Conservation (phyloP, 2,797 vertebrate species). For the Argentina silus region DNA sequence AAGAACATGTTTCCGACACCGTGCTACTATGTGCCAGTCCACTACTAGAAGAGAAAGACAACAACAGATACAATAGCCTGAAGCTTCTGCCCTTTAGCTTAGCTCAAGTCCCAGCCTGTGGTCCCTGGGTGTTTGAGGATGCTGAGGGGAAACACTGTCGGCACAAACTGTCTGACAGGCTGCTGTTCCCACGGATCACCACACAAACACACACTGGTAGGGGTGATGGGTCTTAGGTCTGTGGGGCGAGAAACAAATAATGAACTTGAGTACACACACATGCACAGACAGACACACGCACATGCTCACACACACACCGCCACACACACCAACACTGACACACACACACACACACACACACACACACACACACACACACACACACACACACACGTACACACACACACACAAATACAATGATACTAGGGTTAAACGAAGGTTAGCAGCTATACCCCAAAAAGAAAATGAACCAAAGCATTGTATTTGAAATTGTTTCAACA, state of each 20-base stretch:
- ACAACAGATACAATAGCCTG: slow-evolving; percentile 52
- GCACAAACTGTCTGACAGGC: slow-evolving; percentile 49
- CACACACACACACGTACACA: background rate
- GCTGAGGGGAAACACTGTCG: slow-evolving; percentile 39
- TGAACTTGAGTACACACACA: slow-evolving; percentile 57
- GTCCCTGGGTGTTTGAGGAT: slow-evolving; percentile 46
- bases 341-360: background rate
- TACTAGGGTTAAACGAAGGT: too few relatives aligned
- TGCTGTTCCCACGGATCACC: background rate
- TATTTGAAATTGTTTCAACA: too few relatives aligned
- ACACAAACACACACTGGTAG: slow-evolving; percentile 40
- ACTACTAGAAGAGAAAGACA: slow-evolving; percentile 41
- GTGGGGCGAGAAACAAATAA: slow-evolving; percentile 82
- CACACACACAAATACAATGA: too few relatives aligned
- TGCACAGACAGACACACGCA: slow-evolving; percentile 27
- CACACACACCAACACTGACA: slow-evolving; percentile 35
- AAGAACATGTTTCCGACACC: too few relatives aligned
- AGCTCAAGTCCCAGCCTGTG: slow-evolving; percentile 62
- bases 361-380: background rate
- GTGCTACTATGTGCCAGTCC: slow-evolving; percentile 14
- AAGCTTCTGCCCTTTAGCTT: slow-evolving; percentile 58
- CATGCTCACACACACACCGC: slow-evolving; percentile 62
- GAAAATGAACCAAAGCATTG: too few relatives aligned
- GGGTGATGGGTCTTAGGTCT: slow-evolving; percentile 81
- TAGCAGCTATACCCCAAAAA: too few relatives aligned